These are phyloP conservation scores for Atherinosoma microstoma DNA, from an alignment of 2,797 vertebrate species.

Conservation along the genomic window DNA sequence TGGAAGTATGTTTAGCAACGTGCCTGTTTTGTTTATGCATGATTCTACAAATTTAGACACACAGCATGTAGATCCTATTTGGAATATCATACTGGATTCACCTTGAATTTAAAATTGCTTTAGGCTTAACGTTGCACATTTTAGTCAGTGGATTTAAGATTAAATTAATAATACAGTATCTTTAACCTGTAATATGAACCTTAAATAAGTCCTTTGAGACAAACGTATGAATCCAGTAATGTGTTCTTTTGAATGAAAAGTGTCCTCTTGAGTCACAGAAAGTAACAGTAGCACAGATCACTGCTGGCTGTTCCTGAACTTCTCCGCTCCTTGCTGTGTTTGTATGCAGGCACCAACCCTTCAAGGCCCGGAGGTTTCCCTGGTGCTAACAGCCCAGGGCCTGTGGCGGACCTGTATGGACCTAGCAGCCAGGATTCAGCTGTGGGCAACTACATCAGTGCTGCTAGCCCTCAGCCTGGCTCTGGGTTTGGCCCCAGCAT, in stretches of 20 bases:
- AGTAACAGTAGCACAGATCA: neutral
- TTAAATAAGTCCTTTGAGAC: slow-evolving; percentile 45
- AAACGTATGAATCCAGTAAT: slow-evolving; percentile 73
- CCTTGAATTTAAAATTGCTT: slow-evolving; percentile 33
- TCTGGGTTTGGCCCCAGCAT: slow-evolving; percentile 96
- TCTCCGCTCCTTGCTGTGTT: slow-evolving; percentile 87
- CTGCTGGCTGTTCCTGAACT: slow-evolving; percentile 82
- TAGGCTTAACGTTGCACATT: slow-evolving; percentile 28
- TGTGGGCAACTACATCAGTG: slow-evolving; percentile 90
- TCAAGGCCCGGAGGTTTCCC: slow-evolving; percentile 96
- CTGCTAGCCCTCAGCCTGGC: slow-evolving; percentile 96
- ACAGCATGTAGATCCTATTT: slow-evolving; percentile 92
- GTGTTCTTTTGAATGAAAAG: slow-evolving; percentile 65
- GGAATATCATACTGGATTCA: slow-evolving; percentile 96
- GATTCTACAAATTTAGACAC: slow-evolving; percentile 88
- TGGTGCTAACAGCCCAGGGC: slow-evolving; percentile 96
- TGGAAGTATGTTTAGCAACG: slow-evolving; percentile 87
- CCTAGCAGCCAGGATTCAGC: slow-evolving; percentile 95
- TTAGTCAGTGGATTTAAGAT: slow-evolving; percentile 9
- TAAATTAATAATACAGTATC: slow-evolving; percentile 26
- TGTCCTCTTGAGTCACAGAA: slow-evolving; percentile 30
- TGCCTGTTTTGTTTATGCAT: slow-evolving; percentile 90
- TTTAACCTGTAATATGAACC: slow-evolving; percentile 20
- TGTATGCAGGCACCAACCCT: slow-evolving; percentile 94
- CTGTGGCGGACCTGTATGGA: slow-evolving; percentile 95